Base-by-base conservation (phyloP, 2,888 invertebrate species). In the Aspidiotus rigidus region DNA sequence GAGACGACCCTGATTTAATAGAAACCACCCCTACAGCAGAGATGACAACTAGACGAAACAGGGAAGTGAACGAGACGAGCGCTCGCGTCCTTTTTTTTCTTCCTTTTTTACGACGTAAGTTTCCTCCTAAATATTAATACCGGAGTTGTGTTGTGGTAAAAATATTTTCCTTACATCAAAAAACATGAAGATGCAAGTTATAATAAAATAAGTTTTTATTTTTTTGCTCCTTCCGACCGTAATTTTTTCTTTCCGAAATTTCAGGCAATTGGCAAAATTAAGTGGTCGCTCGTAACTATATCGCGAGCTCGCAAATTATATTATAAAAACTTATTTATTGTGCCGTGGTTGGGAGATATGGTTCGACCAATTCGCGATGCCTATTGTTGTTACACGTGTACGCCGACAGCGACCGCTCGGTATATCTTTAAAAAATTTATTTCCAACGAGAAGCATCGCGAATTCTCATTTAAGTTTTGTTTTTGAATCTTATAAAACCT, bases 21-120 rank as follows among this genome's bases (percentile, higher is more conserved):
- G n/a, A 49, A 49, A 11, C 49, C 49, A n/a, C 49, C 11, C n/a
- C 28, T 11, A 11, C 49, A 6, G n/a, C 6, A n/a, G n/a, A 49
- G 49, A 11, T 49, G 11, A 11, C 11, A n/a, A 49, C 49, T 11
- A 49, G 49, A 49, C 28, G 49, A 49, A 49, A 49, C 11, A 49
- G 49, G 49, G 49, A 49, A 49, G 11, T 6, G 49, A 49, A 49
- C n/a, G 49, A 11, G 11, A 5, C 2, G 28, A 1, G 28, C 28
- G 28, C 28, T 28, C 28, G 28, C 28, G 5, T 28, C 28, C 5
- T 28, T 28, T 28, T 28, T 28, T 28, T 28, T 44, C 44, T 17
- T 64, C 16, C 64, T 64, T 64, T 64, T 64, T 64, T 64, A 64
- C 40, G 64, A 64, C 40, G 64, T 55, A 64, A 64, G 64, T 64